Conservation (phyloP, 2,113 vertebrate genomes). For the Rallus limicola region DNA sequence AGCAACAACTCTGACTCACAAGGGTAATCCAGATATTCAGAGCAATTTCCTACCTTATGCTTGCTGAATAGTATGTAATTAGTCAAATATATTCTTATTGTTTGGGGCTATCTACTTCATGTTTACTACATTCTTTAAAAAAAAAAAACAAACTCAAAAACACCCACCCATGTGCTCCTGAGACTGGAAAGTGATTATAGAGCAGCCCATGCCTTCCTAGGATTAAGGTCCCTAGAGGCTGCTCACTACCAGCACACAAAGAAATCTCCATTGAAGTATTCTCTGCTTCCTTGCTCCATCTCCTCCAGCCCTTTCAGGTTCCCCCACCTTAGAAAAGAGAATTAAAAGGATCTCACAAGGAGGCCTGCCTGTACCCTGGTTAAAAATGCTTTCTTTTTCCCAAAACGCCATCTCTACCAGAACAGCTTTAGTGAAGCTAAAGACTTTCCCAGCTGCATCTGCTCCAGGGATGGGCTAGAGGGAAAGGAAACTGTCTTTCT, state of each 20-base stretch:
- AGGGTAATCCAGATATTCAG: background rate
- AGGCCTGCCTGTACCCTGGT: background rate
- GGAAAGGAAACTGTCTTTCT: background rate
- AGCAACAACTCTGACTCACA: background rate
- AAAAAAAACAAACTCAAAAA: background rate
- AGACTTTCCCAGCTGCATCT: background rate
- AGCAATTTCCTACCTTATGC: background rate
- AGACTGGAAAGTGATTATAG: background rate
- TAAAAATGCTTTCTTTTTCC: background rate
- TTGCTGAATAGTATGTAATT: background rate
- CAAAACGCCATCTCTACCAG: background rate
- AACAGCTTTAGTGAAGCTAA: background rate
- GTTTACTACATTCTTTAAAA: background rate
- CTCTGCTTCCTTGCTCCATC: background rate
- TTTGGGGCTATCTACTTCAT: background rate
- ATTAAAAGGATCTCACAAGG: background rate
- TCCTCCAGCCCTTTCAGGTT: background rate
- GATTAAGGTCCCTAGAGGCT: background rate
- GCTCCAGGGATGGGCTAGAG: background rate
- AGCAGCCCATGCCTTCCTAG: background rate
- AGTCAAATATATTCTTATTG: slow-evolving; percentile 1
- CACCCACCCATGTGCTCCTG: background rate
- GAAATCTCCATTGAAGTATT: background rate
- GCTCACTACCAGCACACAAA: background rate
- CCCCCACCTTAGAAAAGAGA: background rate